phyloP scores from a whole-genome alignment of 2,113 vertebrate species.

The Callipepla squamata region DNA sequence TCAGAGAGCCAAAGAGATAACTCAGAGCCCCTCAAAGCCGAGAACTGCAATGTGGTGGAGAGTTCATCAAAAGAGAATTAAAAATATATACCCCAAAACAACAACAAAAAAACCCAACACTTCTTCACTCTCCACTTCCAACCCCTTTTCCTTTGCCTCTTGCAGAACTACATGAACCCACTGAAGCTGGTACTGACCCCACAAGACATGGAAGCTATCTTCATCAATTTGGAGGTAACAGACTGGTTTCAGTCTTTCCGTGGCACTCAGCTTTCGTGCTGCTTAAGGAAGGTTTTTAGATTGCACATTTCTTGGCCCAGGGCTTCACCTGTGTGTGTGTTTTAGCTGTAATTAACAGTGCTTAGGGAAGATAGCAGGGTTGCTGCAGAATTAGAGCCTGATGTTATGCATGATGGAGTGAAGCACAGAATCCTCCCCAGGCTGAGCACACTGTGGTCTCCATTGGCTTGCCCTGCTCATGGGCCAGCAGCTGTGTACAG shows the following conservation, averaged over 20 bases:
- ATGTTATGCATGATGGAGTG: background rate
- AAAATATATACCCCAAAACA: background rate
- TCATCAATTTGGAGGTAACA: constrained; percentile 94
- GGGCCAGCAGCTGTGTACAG: background rate
- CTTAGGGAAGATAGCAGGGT: background rate
- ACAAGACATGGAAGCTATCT: constrained; percentile 91
- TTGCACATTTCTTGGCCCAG: background rate
- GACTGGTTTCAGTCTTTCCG: background rate
- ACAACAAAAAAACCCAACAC: too few relatives aligned
- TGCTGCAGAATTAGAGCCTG: background rate
- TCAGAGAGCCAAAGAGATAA: background rate
- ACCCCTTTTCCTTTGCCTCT: constrained; percentile 2
- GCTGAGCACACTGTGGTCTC: background rate
- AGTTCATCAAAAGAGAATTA: background rate
- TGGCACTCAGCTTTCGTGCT: background rate
- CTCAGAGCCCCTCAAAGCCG: background rate
- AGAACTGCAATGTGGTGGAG: background rate
- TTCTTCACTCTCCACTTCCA: background rate
- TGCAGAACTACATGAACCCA: constrained; percentile 94
- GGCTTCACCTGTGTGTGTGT: background rate
- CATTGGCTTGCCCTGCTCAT: too few relatives aligned
- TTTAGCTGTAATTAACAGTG: background rate
- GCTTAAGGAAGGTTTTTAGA: background rate
- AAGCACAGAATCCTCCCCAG: background rate
- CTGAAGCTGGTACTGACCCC: constrained; percentile 88